Evolutionary conservation across 2,888 invertebrate genomes (phyloP), one percentile per base, ranked within the genome.

Genomic region (Euplagia quadripunctaria): DNA sequence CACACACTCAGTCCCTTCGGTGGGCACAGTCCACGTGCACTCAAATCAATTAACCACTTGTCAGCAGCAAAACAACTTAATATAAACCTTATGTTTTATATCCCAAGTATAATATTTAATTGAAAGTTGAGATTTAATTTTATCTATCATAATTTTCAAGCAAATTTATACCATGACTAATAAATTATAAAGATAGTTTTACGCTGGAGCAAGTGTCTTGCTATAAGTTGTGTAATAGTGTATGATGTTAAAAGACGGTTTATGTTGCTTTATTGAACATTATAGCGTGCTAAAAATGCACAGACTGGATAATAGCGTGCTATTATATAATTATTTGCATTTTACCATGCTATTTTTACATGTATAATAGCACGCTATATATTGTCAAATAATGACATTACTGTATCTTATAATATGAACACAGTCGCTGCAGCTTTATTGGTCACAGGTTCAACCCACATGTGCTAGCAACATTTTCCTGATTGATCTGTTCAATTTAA

Each of bases 11-110:
- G 70, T 73, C 73, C 73, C 73, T 51, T 85, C 84, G 84, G 82
- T 85, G 85, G 80, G 82, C 78, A 72, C 75, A 80, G 82, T 82
- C 80, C 80, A 82, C 68, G 76, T 58, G 17, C 64, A 64, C 20
- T 55, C 71, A 55, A 65, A 65, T 31, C 31, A 31, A 31, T 31
- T 11, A 51, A 43, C 20, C 66, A 14, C 42, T 58, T 17, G 17
- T 9, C 63, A 58, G 20, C 68, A 20, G 41, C 42, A 43, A 68
- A 61, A 65, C 31, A 58, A 65, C 17, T 9, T 8, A 64, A 42
- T 55, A 41, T 64, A 65, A 66, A 61, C 65, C 66, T 58, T 71
- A 71, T 46, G 31, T 42, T 12, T 51, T 51, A 41, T 4, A n/a
- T 41, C 7, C 41, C n/a, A 49, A n/a, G 66, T 66, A 61, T 55